These are phyloP conservation scores for Philaethria dido DNA, from an alignment of 2,888 invertebrate genomes.

Conservation along the genomic window DNA sequence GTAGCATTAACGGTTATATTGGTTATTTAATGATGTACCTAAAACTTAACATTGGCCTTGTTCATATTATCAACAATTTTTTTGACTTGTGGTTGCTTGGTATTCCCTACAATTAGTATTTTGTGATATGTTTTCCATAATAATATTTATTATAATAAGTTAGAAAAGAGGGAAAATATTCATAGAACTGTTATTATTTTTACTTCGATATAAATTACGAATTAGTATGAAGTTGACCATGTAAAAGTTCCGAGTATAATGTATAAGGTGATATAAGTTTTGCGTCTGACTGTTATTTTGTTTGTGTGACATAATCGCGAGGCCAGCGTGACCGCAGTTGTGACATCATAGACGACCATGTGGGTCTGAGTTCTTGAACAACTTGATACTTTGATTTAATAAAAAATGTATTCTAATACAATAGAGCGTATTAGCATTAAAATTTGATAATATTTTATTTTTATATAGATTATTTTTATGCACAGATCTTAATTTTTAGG, in stretches of 20 bases:
- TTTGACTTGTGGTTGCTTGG: too few species aligned
- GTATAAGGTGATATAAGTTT: conserved; percentile 25
- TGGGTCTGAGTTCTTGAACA: conserved; percentile 19
- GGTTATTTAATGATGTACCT: not conserved
- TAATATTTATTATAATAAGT: too few species aligned
- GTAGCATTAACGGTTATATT: not conserved
- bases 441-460: too few species aligned
- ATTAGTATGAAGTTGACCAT: not conserved
- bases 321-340: conserved; percentile 54
- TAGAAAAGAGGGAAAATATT: too few species aligned
- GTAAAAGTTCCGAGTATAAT: conserved; percentile 25
- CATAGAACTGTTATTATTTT: too few species aligned
- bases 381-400: not conserved
- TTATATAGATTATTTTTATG: too few species aligned
- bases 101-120: not conserved
- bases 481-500: too few species aligned
- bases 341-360: conserved; percentile 55
- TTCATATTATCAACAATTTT: conserved; percentile 15
- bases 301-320: conserved; percentile 43
- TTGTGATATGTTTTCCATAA: not conserved
- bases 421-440: not conserved
- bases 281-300: conserved; percentile 31
- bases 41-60: conserved; percentile 41
- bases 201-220: too few species aligned
- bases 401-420: not conserved